phyloP scores from a whole-genome alignment of 1,140 invertebrate species.

The Drosophila simulans region DNA sequence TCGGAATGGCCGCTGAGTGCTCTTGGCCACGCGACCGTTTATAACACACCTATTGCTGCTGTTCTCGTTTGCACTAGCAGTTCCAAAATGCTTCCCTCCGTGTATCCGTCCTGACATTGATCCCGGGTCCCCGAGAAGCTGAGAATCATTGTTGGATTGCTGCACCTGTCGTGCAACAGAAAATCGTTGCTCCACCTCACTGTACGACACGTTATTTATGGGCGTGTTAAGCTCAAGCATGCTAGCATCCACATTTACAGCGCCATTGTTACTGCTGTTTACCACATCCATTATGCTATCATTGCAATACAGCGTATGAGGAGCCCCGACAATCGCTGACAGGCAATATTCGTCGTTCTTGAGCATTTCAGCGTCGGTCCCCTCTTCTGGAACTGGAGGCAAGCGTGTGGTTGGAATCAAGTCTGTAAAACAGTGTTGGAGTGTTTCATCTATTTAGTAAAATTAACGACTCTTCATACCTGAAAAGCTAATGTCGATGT shows the following conservation, averaged over 20 bases:
- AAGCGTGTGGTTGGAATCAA: conserved; percentile 83
- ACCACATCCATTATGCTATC: conserved; percentile 77
- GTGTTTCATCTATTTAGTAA: too few species aligned
- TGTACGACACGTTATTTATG: conserved; percentile 58
- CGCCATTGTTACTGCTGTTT: conserved; percentile 16
- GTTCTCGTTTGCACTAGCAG: conserved; percentile 41
- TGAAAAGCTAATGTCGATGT: conserved; percentile 94
- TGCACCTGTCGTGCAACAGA: conserved; percentile 44
- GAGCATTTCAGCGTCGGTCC: conserved; percentile 79
- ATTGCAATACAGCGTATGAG: conserved; percentile 68
- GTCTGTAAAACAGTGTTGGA: conserved; percentile 34
- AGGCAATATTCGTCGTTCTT: conserved; percentile 79
- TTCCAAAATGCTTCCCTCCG: conserved; percentile 59
- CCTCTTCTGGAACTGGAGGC: conserved; percentile 86
- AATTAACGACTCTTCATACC: conserved; percentile 85
- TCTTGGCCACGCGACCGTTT: conserved; percentile 80
- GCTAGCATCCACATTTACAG: conserved; percentile 61
- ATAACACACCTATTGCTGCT: conserved; percentile 75
- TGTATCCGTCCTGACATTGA: conserved; percentile 36
- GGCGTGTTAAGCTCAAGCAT: conserved; percentile 83
- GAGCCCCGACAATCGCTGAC: conserved; percentile 70
- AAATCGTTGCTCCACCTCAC: conserved; percentile 72
- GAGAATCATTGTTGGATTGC: conserved; percentile 44
- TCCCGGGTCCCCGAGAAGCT: conserved; percentile 26
- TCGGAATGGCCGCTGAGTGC: conserved; percentile 68